Evolutionary conservation across 2,797 vertebrate genomes (phyloP).

Genomic region (Myiotriccus ornatus): DNA sequence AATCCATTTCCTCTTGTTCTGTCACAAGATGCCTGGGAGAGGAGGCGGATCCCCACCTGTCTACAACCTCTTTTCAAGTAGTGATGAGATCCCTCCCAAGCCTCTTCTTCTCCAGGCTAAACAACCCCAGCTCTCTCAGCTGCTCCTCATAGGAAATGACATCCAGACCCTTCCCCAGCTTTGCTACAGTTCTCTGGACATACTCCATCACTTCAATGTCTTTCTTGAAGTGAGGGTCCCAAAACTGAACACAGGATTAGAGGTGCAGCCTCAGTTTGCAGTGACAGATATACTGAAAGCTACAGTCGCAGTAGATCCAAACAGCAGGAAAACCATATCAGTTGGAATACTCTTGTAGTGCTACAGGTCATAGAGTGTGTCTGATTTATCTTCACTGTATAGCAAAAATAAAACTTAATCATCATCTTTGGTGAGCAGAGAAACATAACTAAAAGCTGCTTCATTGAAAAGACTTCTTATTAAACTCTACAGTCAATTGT

Average conservation of each 20-base stretch:
- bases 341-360: not conserved
- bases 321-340: not conserved
- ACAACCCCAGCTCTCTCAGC: not conserved
- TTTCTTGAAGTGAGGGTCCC: not conserved
- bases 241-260: not conserved
- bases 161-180: not conserved
- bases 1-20: not conserved
- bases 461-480: not conserved
- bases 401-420: not conserved
- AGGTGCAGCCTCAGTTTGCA: not conserved
- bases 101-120: not conserved
- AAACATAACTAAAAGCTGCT: not conserved
- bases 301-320: not conserved
- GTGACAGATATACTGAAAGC: not conserved
- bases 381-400: not conserved
- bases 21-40: rapidly evolving
- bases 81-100: not conserved
- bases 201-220: not conserved
- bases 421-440: not conserved
- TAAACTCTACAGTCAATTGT: not conserved
- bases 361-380: not conserved
- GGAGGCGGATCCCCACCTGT: not conserved
- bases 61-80: not conserved
- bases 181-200: not conserved
- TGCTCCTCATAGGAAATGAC: not conserved